phyloP scores from a whole-genome alignment of 2,797 vertebrate species.

The Pipistrellus pygmaeus region DNA sequence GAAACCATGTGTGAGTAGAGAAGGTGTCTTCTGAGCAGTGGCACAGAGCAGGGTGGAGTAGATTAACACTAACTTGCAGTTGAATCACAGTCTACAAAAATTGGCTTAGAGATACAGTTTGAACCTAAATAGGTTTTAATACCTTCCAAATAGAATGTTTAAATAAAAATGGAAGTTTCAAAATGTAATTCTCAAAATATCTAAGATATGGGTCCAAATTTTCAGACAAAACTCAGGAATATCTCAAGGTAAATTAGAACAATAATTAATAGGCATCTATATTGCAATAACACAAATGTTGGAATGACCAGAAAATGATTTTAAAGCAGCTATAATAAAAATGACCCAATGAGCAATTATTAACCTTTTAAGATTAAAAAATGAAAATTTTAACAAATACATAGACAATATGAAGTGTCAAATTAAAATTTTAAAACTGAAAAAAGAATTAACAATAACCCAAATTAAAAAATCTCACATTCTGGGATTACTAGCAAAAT shows the following conservation, averaged over 20 bases:
- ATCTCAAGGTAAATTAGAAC: neutral
- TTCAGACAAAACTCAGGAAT: neutral
- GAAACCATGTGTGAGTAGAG: neutral
- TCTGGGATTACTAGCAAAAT: neutral
- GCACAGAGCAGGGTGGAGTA: neutral
- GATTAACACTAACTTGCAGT: neutral
- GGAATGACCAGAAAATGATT: neutral
- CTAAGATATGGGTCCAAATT: neutral
- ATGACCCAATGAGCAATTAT: neutral
- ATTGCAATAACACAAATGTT: neutral
- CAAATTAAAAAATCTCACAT: neutral
- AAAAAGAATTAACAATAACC: neutral
- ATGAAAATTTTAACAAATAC: neutral
- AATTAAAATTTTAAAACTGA: neutral
- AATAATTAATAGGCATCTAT: neutral
- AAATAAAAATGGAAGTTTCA: neutral
- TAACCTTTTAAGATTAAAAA: neutral
- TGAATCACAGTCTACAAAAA: neutral
- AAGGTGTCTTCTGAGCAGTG: neutral
- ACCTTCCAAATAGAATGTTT: neutral
- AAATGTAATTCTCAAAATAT: conserved; percentile 1
- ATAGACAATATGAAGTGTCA: neutral
- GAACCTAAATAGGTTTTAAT: neutral
- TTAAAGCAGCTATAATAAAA: neutral
- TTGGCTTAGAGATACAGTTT: neutral